A percentile compares a stretch with the other conserved stretches of the same genome.
Conservation (phyloP, 2,888 invertebrate species). For the Isotomurus palustris region DNA sequence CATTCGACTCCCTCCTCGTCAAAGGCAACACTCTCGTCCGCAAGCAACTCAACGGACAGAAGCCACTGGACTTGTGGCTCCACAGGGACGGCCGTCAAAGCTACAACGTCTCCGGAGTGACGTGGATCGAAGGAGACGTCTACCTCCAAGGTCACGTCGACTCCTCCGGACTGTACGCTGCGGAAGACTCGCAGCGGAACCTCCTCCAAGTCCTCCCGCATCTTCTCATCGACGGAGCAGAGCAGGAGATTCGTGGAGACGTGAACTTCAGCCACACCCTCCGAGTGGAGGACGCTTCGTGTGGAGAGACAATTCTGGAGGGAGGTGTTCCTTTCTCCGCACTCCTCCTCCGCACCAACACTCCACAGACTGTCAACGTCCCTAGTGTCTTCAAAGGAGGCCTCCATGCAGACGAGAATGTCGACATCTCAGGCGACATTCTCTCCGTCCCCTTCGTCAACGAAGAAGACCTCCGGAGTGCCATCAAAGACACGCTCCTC, state of each 20-base stretch:
- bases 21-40: conserved; percentile 19
- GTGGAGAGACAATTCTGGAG: conserved; percentile 16
- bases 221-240: conserved; percentile 21
- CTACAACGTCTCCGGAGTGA: conserved; percentile 17
- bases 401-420: too few species aligned
- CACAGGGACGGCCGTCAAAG: not conserved
- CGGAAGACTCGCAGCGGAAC: conserved; percentile 16
- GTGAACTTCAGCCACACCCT: conserved; percentile 8
- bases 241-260: conserved; percentile 18
- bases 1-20: conserved; percentile 17
- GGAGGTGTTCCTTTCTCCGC: conserved; percentile 21
- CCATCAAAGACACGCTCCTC: conserved; percentile 20
- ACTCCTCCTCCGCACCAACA: too few species aligned
- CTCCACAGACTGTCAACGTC: too few species aligned
- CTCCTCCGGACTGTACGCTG: conserved; percentile 14
- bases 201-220: conserved; percentile 15
- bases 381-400: too few species aligned
- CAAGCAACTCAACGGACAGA: conserved; percentile 11
- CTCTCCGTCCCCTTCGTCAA: conserved; percentile 3
- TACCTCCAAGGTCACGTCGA: conserved; percentile 6
- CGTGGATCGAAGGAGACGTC: conserved; percentile 8
- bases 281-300: conserved; percentile 11
- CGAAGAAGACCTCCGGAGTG: not conserved
- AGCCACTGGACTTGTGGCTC: conserved; percentile 23
- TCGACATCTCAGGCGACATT: too few species aligned